A percentile compares a stretch with the other conserved stretches of the same genome.
phyloP scores from a whole-genome alignment of 2,888 invertebrate genomes.

The Abrostola tripartita region DNA sequence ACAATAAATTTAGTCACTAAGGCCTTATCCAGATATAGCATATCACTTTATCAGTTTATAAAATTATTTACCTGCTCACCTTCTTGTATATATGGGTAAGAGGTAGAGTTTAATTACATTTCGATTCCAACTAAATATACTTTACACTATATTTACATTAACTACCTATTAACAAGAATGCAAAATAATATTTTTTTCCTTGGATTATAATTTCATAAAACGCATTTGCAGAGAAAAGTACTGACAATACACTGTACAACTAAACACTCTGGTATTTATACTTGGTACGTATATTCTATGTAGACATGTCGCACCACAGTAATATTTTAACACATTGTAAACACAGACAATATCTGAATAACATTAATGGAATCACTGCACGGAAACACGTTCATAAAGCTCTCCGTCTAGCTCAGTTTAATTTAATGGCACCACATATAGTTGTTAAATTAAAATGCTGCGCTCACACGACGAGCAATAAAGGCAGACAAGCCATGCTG shows the following conservation, averaged over 20 bases:
- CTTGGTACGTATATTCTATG: slow-evolving; percentile 8
- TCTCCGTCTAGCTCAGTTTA: slow-evolving; percentile 30
- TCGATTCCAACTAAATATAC: too few species aligned
- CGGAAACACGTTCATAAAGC: slow-evolving; percentile 34
- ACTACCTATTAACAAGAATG: too few species aligned
- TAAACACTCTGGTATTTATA: not conserved
- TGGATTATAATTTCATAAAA: too few species aligned
- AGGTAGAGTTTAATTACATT: too few species aligned
- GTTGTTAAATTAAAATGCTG: slow-evolving; percentile 49
- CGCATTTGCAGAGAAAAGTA: too few species aligned
- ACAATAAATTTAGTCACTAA: too few species aligned
- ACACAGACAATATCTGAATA: slow-evolving; percentile 37
- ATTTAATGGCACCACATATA: slow-evolving; percentile 44
- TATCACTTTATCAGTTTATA: too few species aligned
- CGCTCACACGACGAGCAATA: slow-evolving; percentile 50
- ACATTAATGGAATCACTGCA: slow-evolving; percentile 32
- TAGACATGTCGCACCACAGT: slow-evolving; percentile 12
- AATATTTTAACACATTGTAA: slow-evolving; percentile 41
- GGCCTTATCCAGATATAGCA: too few species aligned
- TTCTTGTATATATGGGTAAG: too few species aligned
- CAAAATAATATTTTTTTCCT: too few species aligned
- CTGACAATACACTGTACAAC: not conserved
- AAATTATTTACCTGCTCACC: too few species aligned
- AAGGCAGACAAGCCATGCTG: slow-evolving; percentile 47
- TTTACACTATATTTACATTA: too few species aligned